A percentile compares a stretch with the other conserved stretches of the same genome.
These are phyloP conservation scores for Lasioglossum zephyrum DNA, from an alignment of 2,888 invertebrate genomes.

Conservation along the genomic window DNA sequence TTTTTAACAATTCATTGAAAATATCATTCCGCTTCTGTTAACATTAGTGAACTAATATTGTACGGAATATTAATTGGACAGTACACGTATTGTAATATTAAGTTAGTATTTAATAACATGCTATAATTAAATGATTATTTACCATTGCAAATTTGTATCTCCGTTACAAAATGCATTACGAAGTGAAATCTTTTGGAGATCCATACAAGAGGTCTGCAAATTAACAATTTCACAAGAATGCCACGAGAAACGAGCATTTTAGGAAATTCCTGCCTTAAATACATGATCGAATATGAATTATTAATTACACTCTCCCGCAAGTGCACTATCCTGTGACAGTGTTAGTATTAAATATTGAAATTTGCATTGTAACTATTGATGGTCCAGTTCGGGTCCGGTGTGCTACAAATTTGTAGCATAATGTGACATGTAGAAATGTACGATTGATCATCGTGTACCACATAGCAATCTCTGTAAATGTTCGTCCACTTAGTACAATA, in stretches of 20 bases:
- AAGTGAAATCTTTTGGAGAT: not conserved
- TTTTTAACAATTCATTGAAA: not conserved
- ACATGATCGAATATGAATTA: not conserved
- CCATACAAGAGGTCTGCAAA: not conserved
- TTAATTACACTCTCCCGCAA: not conserved
- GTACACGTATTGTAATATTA: not conserved
- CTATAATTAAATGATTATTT: not conserved
- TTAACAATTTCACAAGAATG: not conserved
- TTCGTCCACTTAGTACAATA: not conserved
- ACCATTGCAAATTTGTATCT: not conserved
- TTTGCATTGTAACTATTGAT: not conserved
- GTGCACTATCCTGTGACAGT: not conserved
- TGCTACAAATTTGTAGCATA: not conserved
- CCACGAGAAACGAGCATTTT: not conserved
- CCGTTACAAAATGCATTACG: not conserved
- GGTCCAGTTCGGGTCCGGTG: too few relatives aligned
- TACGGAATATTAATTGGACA: not conserved
- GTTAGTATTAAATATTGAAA: slow-evolving; percentile 15
- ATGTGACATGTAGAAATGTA: not conserved
- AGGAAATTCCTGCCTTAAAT: not conserved
- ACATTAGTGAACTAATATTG: not conserved
- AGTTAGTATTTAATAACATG: not conserved
- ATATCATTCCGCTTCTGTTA: not conserved
- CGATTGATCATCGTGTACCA: not conserved
- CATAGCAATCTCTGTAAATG: not conserved